These are phyloP conservation scores for Lethrus apterus DNA, from an alignment of 1,140 invertebrate species.

Conservation along the genomic window DNA sequence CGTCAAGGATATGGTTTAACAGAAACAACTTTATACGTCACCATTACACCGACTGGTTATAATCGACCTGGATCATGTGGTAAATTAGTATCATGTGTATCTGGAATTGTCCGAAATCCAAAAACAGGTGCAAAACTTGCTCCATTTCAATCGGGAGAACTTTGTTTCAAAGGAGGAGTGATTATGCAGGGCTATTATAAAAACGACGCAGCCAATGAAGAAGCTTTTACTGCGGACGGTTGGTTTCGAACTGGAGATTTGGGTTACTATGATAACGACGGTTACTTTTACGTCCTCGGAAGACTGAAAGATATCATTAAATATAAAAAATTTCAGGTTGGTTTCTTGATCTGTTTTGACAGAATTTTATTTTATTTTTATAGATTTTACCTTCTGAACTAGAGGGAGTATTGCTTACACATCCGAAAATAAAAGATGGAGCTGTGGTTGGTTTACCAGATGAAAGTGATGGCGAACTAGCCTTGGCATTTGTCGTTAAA, in stretches of 20 bases:
- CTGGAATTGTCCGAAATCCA: slow-evolving; percentile 52
- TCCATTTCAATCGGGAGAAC: slow-evolving; percentile 54
- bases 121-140: slow-evolving; percentile 54
- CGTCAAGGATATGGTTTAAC: slow-evolving; percentile 62
- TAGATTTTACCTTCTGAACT: slow-evolving; percentile 70
- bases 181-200: slow-evolving; percentile 60
- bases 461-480: slow-evolving; percentile 57
- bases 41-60: slow-evolving; percentile 15
- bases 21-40: slow-evolving; percentile 49
- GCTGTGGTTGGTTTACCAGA: slow-evolving; percentile 65
- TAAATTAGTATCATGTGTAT: slow-evolving; percentile 46
- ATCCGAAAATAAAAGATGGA: slow-evolving; percentile 58
- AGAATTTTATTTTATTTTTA: slow-evolving; percentile 34
- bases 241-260: slow-evolving; percentile 82
- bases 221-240: slow-evolving; percentile 59
- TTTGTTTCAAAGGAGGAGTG: slow-evolving; percentile 57
- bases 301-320: slow-evolving; percentile 87
- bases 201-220: slow-evolving; percentile 64
- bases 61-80: slow-evolving; percentile 50
- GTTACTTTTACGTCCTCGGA: slow-evolving; percentile 70
- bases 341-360: not conserved
- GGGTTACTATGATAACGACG: slow-evolving; percentile 66
- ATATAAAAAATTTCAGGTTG: slow-evolving; percentile 63
- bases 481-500: slow-evolving; percentile 60
- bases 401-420: slow-evolving; percentile 60